These are phyloP conservation scores for Percopsis omiscomaycus DNA, from an alignment of 2,797 vertebrate species.

Conservation along the genomic window DNA sequence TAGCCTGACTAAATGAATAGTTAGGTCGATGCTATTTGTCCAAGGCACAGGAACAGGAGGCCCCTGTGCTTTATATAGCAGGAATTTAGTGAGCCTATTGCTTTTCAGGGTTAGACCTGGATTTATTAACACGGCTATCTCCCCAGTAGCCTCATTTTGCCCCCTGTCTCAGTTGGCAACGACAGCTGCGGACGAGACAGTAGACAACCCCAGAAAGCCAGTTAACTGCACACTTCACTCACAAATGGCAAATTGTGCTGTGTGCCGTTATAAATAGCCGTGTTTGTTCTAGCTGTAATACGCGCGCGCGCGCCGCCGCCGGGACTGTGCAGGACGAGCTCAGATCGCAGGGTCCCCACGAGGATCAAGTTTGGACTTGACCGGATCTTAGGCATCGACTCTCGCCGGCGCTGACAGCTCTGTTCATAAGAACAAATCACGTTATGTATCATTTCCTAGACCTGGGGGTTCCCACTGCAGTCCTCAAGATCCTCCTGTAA, in stretches of 20 bases:
- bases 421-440: slow-evolving; percentile 58
- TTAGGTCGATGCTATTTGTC: neutral
- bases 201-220: slow-evolving; percentile 52
- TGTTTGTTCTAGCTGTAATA: slow-evolving; percentile 75
- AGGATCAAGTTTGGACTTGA: slow-evolving; percentile 79
- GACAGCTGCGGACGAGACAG: slow-evolving; percentile 76
- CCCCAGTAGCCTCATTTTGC: slow-evolving; percentile 45
- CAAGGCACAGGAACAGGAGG: slow-evolving; percentile 10
- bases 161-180: slow-evolving; percentile 50
- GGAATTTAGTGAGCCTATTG: slow-evolving; percentile 14
- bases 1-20: slow-evolving; percentile 19
- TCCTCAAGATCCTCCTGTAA: slow-evolving; percentile 17
- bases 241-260: slow-evolving; percentile 76
- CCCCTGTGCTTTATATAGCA: slow-evolving; percentile 33
- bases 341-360: slow-evolving; percentile 70
- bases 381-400: slow-evolving; percentile 69
- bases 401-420: slow-evolving; percentile 64
- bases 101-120: slow-evolving; percentile 26
- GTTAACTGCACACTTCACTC: slow-evolving; percentile 59
- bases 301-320: slow-evolving; percentile 14
- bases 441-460: slow-evolving; percentile 62
- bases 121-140: slow-evolving; percentile 35
- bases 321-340: slow-evolving; percentile 43
- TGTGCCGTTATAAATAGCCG: slow-evolving; percentile 78
- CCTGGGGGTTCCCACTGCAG: slow-evolving; percentile 34